Evolutionary conservation across 1,140 invertebrate species (phyloP), one percentile per base, ranked within the genome.

Genomic region (Tenebrio molitor): DNA sequence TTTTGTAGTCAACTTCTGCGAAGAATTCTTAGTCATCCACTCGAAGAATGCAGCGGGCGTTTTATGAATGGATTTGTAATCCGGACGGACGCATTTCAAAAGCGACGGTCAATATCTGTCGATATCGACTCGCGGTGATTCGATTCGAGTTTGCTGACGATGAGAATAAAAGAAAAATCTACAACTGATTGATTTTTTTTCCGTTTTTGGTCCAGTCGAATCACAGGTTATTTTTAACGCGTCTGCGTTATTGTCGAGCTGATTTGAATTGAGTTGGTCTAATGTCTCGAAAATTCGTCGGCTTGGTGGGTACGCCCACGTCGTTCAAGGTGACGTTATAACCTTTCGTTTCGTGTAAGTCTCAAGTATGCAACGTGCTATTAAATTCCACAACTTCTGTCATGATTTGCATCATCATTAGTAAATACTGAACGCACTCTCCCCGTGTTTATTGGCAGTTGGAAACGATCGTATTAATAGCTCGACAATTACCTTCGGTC

Each of bases 11-110:
- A 14, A 39, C 17, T 65, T 65, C 62, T 42, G 25, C 15, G 39
- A 65, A 65, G 62, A 65, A 65, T 16, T 65, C 62, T 65, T 65
- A 65, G 62, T 65, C 62, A 65, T 39, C 33, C 33, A 17, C 29
- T 58, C 23, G 8, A 58, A 58, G 50, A 58, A 58, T 58, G 50
- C 50, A 58, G 23, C 50, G 23, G 50, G 50, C 50, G 50, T 21
- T 58, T 58, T 58, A 58, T 58, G 50, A 58, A 58, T 58, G 50
- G 50, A 58, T 29, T 29, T 58, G 50, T 58, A 29, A 58, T 58
- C 21, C 21, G n/a, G 12, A 58, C 12, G 15, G n/a, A 29, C 50
- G 44, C 21, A 50, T 58, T 58, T 58, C 15, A 58, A 58, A 58
- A 10, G 10, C n/a, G n/a, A 21, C 16, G n/a, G 44, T 3, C 17